phyloP scores from a whole-genome alignment of 2,888 invertebrate genomes.

The Gymnosoma rotundatum region DNA sequence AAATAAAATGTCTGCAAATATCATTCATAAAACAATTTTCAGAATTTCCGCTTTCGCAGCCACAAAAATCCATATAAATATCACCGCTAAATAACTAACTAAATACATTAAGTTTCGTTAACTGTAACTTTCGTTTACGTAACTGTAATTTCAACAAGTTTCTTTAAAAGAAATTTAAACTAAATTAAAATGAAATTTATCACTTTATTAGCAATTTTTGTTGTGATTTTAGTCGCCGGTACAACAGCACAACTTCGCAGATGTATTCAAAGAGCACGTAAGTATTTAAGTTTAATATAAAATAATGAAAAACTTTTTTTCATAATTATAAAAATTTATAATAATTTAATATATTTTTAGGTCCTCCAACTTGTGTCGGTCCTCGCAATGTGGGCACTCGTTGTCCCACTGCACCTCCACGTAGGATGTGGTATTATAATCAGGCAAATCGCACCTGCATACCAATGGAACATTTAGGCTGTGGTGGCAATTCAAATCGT shows the following conservation, averaged over 20 bases:
- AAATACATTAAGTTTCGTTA: neutral
- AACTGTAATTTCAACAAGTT: neutral
- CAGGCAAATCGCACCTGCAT: constrained; percentile 2
- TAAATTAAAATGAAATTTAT: constrained; percentile 16
- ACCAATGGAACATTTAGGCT: constrained; percentile 28
- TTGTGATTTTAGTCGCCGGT: constrained; percentile 1
- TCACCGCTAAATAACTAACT: neutral
- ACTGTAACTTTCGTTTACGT: neutral
- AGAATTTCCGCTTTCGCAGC: neutral
- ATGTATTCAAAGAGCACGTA: constrained; percentile 29
- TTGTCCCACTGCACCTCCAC: neutral
- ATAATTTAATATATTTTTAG: constrained; percentile 8
- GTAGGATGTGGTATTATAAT: constrained; percentile 44
- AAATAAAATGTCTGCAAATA: neutral
- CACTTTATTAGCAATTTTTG: constrained; percentile 11
- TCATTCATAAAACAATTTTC: neutral
- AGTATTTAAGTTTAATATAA: neutral
- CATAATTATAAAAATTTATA: neutral
- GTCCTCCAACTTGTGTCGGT: constrained; percentile 4
- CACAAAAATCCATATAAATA: neutral
- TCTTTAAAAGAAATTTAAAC: neutral
- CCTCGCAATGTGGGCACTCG: neutral
- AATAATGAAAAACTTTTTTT: neutral
- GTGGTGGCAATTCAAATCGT: constrained; percentile 41
- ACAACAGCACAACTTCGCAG: constrained; percentile 21